A percentile compares a stretch with the other conserved stretches of the same genome.
phyloP scores from a whole-genome alignment of 2,113 vertebrate genomes.

The Eretmochelys imbricata region DNA sequence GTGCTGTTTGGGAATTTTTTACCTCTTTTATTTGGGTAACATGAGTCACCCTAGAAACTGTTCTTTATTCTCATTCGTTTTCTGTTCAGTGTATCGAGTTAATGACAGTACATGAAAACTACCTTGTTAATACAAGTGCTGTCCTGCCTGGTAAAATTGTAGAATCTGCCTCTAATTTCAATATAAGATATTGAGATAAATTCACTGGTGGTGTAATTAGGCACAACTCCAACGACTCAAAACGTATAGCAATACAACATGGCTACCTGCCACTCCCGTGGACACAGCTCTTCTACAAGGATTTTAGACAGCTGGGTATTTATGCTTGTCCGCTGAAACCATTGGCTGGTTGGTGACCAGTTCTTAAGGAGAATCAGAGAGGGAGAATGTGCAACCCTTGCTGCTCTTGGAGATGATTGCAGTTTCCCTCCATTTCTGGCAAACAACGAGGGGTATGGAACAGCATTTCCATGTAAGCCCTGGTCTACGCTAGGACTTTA shows the following conservation, averaged over 20 bases:
- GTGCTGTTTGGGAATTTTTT: background rate
- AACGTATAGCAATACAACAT: background rate
- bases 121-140: background rate
- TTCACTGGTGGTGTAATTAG: background rate
- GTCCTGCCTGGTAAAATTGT: background rate
- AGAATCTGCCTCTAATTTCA: background rate
- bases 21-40: background rate
- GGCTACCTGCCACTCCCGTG: background rate
- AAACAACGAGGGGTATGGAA: background rate
- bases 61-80: background rate
- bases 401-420: background rate
- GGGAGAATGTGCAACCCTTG: background rate
- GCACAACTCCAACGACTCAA: background rate
- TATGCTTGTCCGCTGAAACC: background rate
- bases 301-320: background rate
- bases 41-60: background rate
- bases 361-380: background rate
- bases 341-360: background rate
- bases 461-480: constrained; percentile 13
- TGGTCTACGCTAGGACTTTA: no score
- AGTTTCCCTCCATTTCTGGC: background rate
- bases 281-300: background rate
- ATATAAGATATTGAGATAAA: background rate
- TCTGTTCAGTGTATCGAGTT: background rate
- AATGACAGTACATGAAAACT: background rate